Conservation (phyloP, 2,797 vertebrate genomes). For the Mico argentatus region DNA sequence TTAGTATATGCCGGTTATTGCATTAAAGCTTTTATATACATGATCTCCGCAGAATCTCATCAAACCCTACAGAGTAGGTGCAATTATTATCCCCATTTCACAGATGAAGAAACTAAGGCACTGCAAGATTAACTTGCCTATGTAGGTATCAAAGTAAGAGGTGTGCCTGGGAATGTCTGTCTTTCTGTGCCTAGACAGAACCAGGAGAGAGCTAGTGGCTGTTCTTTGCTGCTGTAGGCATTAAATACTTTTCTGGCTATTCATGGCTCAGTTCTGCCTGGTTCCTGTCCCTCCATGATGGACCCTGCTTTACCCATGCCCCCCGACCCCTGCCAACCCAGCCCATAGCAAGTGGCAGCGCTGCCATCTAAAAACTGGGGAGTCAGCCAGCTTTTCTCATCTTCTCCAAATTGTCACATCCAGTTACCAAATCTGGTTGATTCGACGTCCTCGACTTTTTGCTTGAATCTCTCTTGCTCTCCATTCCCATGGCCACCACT, state of each 20-base stretch:
- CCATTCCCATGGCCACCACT: accelerated
- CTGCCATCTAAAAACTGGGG: background rate
- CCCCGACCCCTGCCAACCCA: background rate
- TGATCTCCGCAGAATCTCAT: background rate
- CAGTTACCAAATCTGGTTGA: background rate
- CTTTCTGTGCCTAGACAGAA: background rate
- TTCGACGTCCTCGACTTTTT: background rate
- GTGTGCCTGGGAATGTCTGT: background rate
- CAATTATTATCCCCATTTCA: background rate
- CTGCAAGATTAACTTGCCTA: background rate
- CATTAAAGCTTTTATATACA: background rate
- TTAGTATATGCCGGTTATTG: background rate
- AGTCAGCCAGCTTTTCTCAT: background rate
- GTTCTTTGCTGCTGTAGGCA: background rate
- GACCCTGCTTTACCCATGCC: accelerated
- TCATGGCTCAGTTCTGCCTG: background rate
- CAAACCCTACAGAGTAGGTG: background rate
- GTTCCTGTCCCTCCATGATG: background rate
- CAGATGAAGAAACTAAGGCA: background rate
- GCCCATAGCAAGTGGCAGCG: background rate
- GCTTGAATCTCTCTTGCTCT: background rate
- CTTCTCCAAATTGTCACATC: background rate
- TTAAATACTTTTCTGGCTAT: background rate
- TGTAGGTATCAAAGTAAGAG: background rate
- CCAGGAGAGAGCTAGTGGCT: background rate